A percentile compares a stretch with the other conserved stretches of the same genome.
Conservation (phyloP, 2,888 invertebrate species). For the Tribolium freemani region DNA sequence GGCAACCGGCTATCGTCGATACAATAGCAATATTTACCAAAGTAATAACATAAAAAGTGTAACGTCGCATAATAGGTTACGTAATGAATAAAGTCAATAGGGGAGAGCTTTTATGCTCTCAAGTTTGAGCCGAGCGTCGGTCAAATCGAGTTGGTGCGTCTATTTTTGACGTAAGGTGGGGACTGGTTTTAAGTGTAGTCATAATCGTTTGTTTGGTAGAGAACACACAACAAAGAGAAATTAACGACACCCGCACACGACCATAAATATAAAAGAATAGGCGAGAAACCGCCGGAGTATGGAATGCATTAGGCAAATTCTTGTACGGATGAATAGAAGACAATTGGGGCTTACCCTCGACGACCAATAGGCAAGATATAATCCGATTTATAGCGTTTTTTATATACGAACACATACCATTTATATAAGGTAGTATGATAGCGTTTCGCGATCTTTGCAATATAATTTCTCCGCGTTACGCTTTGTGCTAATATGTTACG, state of each 20-base stretch:
- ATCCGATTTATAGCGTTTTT: constrained; percentile 44
- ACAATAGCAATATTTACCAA: constrained; percentile 35
- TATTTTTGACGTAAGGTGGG: constrained; percentile 46
- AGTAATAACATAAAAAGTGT: constrained; percentile 42
- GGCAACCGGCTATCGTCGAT: neutral
- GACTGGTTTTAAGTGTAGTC: constrained; percentile 34
- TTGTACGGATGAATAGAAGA: constrained; percentile 59
- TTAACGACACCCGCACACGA: constrained; percentile 63
- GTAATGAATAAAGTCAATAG: constrained; percentile 43
- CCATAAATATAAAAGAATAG: constrained; percentile 63
- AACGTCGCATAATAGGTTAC: constrained; percentile 42
- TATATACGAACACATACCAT: constrained; percentile 37
- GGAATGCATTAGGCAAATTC: constrained; percentile 64
- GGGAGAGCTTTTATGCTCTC: constrained; percentile 44
- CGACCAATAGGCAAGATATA: constrained; percentile 35
- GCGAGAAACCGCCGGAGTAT: constrained; percentile 57
- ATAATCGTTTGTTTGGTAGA: constrained; percentile 51
- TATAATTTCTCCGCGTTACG: constrained; percentile 26
- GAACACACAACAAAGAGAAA: constrained; percentile 62
- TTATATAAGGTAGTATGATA: constrained; percentile 33
- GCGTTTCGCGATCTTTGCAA: constrained; percentile 21
- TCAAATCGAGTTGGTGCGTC: constrained; percentile 46
- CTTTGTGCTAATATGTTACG: constrained; percentile 52
- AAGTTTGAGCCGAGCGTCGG: constrained; percentile 40
- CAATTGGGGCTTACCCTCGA: constrained; percentile 46